Base-by-base conservation (phyloP, 2,888 invertebrate species). In the Phaonia tiefii region DNA sequence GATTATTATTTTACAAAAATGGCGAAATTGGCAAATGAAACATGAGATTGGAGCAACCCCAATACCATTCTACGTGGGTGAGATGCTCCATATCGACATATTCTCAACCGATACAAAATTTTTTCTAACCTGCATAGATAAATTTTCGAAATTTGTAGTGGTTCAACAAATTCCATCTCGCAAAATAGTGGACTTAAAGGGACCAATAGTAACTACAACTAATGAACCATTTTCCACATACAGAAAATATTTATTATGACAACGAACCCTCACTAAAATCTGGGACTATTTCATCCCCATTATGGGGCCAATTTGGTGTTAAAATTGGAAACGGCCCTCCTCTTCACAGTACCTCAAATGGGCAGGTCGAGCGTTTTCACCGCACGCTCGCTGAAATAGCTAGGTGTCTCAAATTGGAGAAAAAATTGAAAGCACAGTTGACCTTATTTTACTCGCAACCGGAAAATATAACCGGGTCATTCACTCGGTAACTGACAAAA, bases 341-440 rank as follows among this genome's bases (percentile, higher is more conserved):
- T 10, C 67, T 67, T 51, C 37, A 67, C 31, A 49, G 66, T 17
- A 66, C 49, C 17, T 84, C 84, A 22, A 83, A 83, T 42, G 80
- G 80, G 0, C 78, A 83, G 49, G 83, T 84, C n/a, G 83, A 83
- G 26, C 56, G 78, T 20, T 70, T 84, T 39, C 79, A 83, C 22
- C 82, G 83, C 49, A 84, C 80, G 15, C 75, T 84, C 13, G 1
- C 67, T 5, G 75, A 83, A 77, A n/a, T n/a, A n/a, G n/a, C n/a
- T n/a, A n/a, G n/a, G n/a, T n/a, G n/a, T n/a, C n/a, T n/a, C n/a
- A n/a, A 71, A 25, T 26, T 63, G 3, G 51, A 72, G 17, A 72
- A 44, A 44, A 46, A 7, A 63, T 49, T 10, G 17, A 63, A 13
- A 22, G n/a, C 22, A 70, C 70, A 15, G 31, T 56, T 25, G 56